These are phyloP conservation scores for Sussaba pulchella DNA, from an alignment of 2,888 invertebrate genomes.

Conservation along the genomic window DNA sequence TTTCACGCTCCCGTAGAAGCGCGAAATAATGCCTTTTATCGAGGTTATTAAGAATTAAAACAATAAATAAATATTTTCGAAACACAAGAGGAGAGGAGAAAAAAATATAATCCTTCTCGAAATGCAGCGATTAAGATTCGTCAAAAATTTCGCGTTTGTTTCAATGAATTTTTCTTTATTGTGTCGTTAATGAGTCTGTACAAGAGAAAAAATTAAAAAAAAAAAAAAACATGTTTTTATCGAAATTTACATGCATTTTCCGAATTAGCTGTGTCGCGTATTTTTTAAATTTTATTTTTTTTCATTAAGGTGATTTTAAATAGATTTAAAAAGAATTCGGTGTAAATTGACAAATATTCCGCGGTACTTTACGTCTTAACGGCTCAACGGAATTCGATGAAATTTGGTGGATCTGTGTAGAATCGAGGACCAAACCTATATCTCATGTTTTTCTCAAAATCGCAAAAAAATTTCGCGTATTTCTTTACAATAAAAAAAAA, in stretches of 20 bases:
- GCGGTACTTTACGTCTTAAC: too few species aligned
- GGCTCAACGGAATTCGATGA: too few species aligned
- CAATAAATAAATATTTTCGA: too few species aligned
- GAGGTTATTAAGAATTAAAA: background rate
- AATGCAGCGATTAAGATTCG: slow-evolving; percentile 8
- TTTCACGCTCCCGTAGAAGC: slow-evolving; percentile 70
- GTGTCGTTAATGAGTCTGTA: slow-evolving; percentile 25
- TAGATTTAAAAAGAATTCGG: too few species aligned
- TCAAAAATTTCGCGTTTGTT: slow-evolving; percentile 37
- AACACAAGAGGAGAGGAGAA: background rate
- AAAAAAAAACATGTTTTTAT: slow-evolving; percentile 2
- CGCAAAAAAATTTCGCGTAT: too few species aligned
- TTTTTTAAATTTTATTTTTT: too few species aligned
- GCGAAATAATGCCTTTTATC: slow-evolving; percentile 72
- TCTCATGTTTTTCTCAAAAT: too few species aligned
- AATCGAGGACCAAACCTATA: too few species aligned
- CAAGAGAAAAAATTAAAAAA: slow-evolving; percentile 27
- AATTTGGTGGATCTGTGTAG: too few species aligned
- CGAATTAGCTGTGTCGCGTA: background rate
- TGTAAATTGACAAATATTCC: too few species aligned
- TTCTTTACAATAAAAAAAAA: too few species aligned
- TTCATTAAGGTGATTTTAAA: too few species aligned
- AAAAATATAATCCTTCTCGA: slow-evolving; percentile 33
- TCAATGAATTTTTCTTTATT: slow-evolving; percentile 30
- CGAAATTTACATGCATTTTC: slow-evolving; percentile 28